Percentiles rank a stretch among this genome's conserved stretches.
Evolutionary conservation across 2,113 vertebrate species (phyloP).

Genomic region (Pseudopipra pipra): DNA sequence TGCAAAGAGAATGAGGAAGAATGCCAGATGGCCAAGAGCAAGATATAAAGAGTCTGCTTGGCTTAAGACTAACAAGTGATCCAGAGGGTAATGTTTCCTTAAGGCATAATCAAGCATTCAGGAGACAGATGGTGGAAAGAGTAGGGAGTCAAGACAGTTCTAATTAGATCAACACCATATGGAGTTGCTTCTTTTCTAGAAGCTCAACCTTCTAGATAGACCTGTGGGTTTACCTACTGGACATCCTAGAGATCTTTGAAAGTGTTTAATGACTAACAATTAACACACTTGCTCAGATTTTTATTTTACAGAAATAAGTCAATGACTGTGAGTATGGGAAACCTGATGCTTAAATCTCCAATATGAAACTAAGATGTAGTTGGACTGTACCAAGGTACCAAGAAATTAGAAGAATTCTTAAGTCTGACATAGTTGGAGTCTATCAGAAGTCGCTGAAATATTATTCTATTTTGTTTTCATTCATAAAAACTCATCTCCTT

Average conservation of each 20-base stretch:
- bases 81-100: slow-evolving; percentile 49
- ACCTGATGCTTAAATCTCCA: neutral
- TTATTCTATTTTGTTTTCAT: neutral
- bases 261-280: neutral
- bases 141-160: slow-evolving; percentile 10
- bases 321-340: neutral
- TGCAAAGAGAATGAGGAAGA: neutral
- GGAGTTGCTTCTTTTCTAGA: neutral
- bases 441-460: neutral
- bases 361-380: neutral
- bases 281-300: neutral
- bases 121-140: slow-evolving; percentile 10
- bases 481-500: neutral
- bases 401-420: neutral
- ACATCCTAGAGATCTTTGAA: neutral
- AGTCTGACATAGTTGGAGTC: neutral
- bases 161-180: slow-evolving; percentile 27
- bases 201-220: neutral
- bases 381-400: neutral
- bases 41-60: neutral
- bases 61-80: slow-evolving; percentile 20
- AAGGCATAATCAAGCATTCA: slow-evolving; percentile 57
- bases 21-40: slow-evolving; percentile 5
- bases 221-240: neutral
- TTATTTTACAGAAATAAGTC: neutral